phyloP scores from a whole-genome alignment of 1,140 invertebrate genomes.

The Stenopsyche tienmushanensis region DNA sequence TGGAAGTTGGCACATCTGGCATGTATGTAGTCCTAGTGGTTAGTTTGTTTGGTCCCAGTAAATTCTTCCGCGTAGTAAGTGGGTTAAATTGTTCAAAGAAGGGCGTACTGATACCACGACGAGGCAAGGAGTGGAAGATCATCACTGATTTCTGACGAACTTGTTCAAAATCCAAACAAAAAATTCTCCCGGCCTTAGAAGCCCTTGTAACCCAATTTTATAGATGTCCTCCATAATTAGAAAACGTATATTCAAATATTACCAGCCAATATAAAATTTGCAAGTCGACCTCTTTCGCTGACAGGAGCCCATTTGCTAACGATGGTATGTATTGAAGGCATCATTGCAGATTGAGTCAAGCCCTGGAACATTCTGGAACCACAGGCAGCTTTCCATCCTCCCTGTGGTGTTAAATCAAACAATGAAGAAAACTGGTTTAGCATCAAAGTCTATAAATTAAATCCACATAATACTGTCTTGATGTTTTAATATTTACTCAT shows the following conservation, averaged over 20 bases:
- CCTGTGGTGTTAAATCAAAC: slow-evolving; percentile 31
- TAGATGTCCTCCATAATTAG: background rate
- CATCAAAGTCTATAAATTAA: too few species aligned
- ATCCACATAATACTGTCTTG: slow-evolving; percentile 70
- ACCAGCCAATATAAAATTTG: slow-evolving; percentile 38
- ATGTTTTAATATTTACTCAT: slow-evolving; percentile 48
- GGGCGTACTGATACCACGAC: too few species aligned
- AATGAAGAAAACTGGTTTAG: slow-evolving; percentile 2
- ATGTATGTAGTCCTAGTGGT: too few species aligned
- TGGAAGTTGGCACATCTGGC: too few species aligned
- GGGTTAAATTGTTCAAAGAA: too few species aligned
- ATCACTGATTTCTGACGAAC: too few species aligned
- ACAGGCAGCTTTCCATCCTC: slow-evolving; percentile 33
- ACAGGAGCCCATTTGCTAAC: slow-evolving; percentile 37
- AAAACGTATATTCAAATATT: slow-evolving; percentile 5
- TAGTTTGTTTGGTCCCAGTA: too few species aligned
- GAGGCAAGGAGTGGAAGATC: too few species aligned
- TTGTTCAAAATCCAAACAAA: too few species aligned
- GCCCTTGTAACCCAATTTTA: background rate
- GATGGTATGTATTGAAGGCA: slow-evolving; percentile 71
- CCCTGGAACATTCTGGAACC: slow-evolving; percentile 53
- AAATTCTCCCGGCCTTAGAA: too few species aligned
- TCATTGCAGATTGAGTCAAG: slow-evolving; percentile 75
- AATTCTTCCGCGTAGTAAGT: too few species aligned
- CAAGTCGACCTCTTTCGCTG: slow-evolving; percentile 49